These are phyloP conservation scores for Schlechtendalia chinensis DNA, from an alignment of 1,140 invertebrate species.

Conservation along the genomic window DNA sequence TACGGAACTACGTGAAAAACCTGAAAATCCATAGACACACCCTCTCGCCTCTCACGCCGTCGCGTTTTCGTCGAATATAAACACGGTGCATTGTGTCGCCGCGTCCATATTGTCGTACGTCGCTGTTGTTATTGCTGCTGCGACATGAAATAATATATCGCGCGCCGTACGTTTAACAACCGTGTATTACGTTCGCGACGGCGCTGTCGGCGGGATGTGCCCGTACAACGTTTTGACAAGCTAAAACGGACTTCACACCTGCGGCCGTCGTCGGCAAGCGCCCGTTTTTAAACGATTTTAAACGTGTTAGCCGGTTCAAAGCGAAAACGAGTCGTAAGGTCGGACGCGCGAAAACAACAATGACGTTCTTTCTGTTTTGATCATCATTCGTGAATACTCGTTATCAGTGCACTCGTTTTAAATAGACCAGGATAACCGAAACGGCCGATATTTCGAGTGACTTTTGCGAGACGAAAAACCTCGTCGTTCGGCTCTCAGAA, in stretches of 20 bases:
- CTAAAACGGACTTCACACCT: slow-evolving; percentile 16
- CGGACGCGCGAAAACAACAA: too few relatives aligned
- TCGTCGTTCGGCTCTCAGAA: too few relatives aligned
- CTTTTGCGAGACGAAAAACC: too few relatives aligned
- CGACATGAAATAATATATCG: slow-evolving; percentile 5
- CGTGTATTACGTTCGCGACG: background rate
- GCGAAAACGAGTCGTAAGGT: too few relatives aligned
- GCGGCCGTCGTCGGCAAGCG: background rate
- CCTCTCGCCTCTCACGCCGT: background rate
- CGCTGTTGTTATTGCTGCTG: background rate
- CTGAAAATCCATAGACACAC: slow-evolving; percentile 24
- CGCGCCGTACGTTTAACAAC: background rate
- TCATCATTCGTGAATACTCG: too few relatives aligned
- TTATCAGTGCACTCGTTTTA: too few relatives aligned
- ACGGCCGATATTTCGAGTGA: too few relatives aligned
- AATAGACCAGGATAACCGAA: too few relatives aligned
- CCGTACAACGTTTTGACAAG: slow-evolving; percentile 32
- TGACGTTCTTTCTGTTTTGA: too few relatives aligned
- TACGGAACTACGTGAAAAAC: background rate
- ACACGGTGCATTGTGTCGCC: slow-evolving; percentile 5
- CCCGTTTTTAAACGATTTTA: background rate
- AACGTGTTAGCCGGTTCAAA: background rate
- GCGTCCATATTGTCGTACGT: slow-evolving; percentile 10
- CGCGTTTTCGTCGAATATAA: background rate
- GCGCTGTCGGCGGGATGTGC: background rate